phyloP scores from a whole-genome alignment of 2,888 invertebrate species.

The Eilema caniola region DNA sequence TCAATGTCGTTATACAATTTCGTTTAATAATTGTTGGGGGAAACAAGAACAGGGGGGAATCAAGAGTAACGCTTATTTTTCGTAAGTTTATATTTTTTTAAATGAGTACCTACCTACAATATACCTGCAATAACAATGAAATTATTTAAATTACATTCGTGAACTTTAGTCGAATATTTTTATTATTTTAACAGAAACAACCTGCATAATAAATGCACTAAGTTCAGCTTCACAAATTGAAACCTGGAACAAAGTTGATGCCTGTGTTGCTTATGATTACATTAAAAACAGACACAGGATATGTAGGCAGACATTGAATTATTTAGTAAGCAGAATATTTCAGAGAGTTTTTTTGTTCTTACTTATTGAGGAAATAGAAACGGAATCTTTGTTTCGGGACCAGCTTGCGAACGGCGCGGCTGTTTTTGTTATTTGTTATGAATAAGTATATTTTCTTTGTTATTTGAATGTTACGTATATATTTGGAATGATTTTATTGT shows the following conservation, averaged over 20 bases:
- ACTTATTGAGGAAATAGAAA: slow-evolving; percentile 27
- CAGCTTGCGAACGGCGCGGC: not conserved
- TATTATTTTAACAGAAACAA: slow-evolving; percentile 23
- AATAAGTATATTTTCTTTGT: not conserved
- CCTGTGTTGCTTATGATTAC: slow-evolving; percentile 29
- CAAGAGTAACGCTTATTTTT: too few relatives aligned
- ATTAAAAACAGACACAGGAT: slow-evolving; percentile 40
- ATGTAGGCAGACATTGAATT: slow-evolving; percentile 28
- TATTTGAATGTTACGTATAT: too few relatives aligned
- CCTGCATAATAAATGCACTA: slow-evolving; percentile 53
- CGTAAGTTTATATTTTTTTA: too few relatives aligned
- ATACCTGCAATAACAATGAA: too few relatives aligned
- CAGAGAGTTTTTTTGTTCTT: slow-evolving; percentile 23
- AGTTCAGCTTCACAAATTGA: slow-evolving; percentile 45
- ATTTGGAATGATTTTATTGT: not conserved
- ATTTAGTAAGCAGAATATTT: slow-evolving; percentile 31
- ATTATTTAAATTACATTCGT: too few relatives aligned
- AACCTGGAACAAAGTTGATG: slow-evolving; percentile 37
- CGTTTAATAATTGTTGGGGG: too few relatives aligned
- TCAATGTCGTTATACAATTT: too few relatives aligned
- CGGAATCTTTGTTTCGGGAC: not conserved
- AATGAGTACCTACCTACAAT: too few relatives aligned
- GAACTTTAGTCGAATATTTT: too few relatives aligned
- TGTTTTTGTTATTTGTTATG: slow-evolving; percentile 4
- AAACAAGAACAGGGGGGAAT: too few relatives aligned